Percentiles rank a stretch among this genome's conserved stretches.
Conservation (phyloP, 2,888 invertebrate genomes). For the Crepidodera aurea region DNA sequence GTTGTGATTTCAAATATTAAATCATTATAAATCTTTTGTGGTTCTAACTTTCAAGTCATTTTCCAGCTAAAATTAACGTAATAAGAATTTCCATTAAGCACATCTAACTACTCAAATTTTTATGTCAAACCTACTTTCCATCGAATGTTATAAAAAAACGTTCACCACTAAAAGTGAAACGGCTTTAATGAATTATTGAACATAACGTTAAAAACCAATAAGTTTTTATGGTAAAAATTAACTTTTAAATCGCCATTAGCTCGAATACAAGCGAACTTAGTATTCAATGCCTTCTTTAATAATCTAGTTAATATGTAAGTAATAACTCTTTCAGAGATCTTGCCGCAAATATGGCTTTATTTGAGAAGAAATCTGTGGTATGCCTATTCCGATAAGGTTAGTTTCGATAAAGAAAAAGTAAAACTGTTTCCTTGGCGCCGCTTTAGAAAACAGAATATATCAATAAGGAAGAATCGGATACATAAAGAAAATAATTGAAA, state of each 20-base stretch:
- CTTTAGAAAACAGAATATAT: conserved; percentile 8
- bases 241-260: conserved; percentile 3
- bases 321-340: conserved; percentile 10
- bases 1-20: too few species aligned
- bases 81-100: too few species aligned
- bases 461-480: not conserved
- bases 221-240: conserved; percentile 9
- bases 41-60: too few species aligned
- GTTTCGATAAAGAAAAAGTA: conserved; percentile 18
- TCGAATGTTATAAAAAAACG: not conserved
- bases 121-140: not conserved
- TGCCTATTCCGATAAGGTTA: not conserved
- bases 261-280: not conserved
- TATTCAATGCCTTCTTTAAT: conserved; percentile 1
- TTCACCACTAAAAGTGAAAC: conserved; percentile 7
- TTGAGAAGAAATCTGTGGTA: conserved; percentile 15
- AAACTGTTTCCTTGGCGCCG: conserved; percentile 15
- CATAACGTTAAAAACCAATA: conserved; percentile 6
- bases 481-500: too few species aligned
- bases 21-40: too few species aligned
- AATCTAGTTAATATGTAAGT: conserved; percentile 12
- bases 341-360: conserved; percentile 18
- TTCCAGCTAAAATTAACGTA: too few species aligned
- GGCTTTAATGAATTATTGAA: conserved; percentile 13
- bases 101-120: not conserved